These are phyloP conservation scores for Mastomys natalensis DNA, from an alignment of 2,113 vertebrate species.

Conservation along the genomic window DNA sequence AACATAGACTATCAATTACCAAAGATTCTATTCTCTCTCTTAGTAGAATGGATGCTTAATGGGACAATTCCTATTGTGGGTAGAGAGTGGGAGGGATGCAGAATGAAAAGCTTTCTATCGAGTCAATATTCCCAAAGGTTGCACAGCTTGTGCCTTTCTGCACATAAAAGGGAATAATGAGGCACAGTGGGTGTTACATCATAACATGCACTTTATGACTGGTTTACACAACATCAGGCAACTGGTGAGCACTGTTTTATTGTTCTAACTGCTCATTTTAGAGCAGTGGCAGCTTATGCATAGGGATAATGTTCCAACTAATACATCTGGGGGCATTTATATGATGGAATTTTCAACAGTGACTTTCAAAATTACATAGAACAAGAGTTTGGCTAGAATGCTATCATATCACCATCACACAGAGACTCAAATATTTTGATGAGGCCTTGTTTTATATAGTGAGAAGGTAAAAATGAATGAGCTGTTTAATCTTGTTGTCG, in stretches of 20 bases:
- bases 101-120: slow-evolving; percentile 53
- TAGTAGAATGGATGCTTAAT: slow-evolving; percentile 48
- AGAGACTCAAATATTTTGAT: not conserved
- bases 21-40: slow-evolving; percentile 52
- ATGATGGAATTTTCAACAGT: slow-evolving; percentile 66
- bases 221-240: slow-evolving; percentile 52
- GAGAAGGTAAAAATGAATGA: slow-evolving; percentile 24
- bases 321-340: slow-evolving; percentile 66
- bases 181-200: slow-evolving; percentile 76
- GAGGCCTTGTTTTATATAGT: not conserved
- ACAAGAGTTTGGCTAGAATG: not conserved
- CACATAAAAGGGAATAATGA: slow-evolving; percentile 74
- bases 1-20: slow-evolving; percentile 73
- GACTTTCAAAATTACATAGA: slow-evolving; percentile 62
- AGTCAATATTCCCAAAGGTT: slow-evolving; percentile 65
- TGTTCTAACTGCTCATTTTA: slow-evolving; percentile 74
- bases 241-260: slow-evolving; percentile 58
- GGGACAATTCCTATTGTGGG: slow-evolving; percentile 67
- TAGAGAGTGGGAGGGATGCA: slow-evolving; percentile 62
- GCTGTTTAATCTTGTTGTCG: slow-evolving; percentile 1
- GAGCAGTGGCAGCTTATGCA: slow-evolving; percentile 40
- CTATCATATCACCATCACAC: not conserved
- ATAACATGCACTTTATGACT: slow-evolving; percentile 76
- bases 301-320: not conserved
- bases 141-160: slow-evolving; percentile 64